These are phyloP conservation scores for Dryobota labecula DNA, from an alignment of 2,888 invertebrate species.

Conservation along the genomic window DNA sequence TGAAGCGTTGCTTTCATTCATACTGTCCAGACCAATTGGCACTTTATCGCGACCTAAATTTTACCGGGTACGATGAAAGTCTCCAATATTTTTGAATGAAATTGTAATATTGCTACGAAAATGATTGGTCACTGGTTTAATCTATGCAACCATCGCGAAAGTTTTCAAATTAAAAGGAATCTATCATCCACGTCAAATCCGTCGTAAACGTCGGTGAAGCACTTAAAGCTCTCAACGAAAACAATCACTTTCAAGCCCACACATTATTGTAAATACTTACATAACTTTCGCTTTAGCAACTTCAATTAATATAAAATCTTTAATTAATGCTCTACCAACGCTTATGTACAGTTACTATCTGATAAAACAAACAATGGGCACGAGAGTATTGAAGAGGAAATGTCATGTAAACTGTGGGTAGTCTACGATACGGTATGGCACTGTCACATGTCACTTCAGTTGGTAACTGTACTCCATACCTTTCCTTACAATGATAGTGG, in stretches of 20 bases:
- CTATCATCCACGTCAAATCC: conserved; percentile 23
- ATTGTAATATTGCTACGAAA: background rate
- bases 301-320: conserved; percentile 36
- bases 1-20: background rate
- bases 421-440: conserved; percentile 48
- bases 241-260: conserved; percentile 50
- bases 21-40: background rate
- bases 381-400: conserved; percentile 68
- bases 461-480: conserved; percentile 65
- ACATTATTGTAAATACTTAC: conserved; percentile 43
- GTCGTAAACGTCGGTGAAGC: conserved; percentile 23
- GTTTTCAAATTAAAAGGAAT: conserved; percentile 25
- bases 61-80: background rate
- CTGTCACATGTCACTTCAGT: conserved; percentile 54
- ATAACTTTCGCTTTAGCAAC: conserved; percentile 47
- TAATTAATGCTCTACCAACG: conserved; percentile 41
- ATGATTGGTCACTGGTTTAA: background rate
- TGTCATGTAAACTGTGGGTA: conserved; percentile 59
- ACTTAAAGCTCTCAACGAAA: conserved; percentile 48
- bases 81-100: background rate
- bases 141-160: conserved; percentile 15
- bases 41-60: conserved; percentile 3
- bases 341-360: conserved; percentile 47
- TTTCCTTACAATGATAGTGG: conserved; percentile 61
- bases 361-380: conserved; percentile 57